These are phyloP conservation scores for Drosophila subsilvestris DNA, from an alignment of 2,888 invertebrate species.

Conservation along the genomic window DNA sequence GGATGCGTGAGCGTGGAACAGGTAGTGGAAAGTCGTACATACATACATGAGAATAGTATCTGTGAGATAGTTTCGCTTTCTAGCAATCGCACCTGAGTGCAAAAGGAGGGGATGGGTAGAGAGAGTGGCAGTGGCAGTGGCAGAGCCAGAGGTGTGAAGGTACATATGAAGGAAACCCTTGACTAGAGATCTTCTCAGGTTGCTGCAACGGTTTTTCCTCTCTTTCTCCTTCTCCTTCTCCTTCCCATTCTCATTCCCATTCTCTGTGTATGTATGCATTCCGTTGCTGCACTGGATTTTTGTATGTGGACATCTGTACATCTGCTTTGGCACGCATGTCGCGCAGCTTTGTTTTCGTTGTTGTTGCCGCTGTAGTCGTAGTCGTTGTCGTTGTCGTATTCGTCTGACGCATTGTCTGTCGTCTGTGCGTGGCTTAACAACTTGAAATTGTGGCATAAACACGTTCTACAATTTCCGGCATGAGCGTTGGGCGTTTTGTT, in stretches of 20 bases:
- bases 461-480: constrained; percentile 80
- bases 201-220: constrained; percentile 25
- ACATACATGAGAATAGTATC: constrained; percentile 1
- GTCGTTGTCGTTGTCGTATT: constrained; percentile 43
- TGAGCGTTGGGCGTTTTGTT: constrained; percentile 64
- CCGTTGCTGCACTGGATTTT: neutral
- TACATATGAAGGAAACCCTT: neutral
- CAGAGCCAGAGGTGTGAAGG: too few species aligned
- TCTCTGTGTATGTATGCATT: constrained; percentile 6
- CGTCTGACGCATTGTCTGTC: constrained; percentile 73
- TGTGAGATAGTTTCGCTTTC: constrained; percentile 44
- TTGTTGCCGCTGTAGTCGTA: constrained; percentile 14
- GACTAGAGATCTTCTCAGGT: constrained; percentile 13
- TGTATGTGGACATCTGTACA: constrained; percentile 24
- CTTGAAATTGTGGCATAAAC: constrained; percentile 79
- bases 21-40: neutral
- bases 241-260: neutral
- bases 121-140: too few species aligned
- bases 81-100: constrained; percentile 38
- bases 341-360: constrained; percentile 47
- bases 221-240: neutral
- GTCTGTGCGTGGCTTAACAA: constrained; percentile 77
- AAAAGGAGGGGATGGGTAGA: neutral
- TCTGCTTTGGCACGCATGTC: constrained; percentile 71
- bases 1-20: constrained; percentile 14